Base-by-base conservation (phyloP, 2,797 vertebrate genomes). In the Nasua narica region DNA sequence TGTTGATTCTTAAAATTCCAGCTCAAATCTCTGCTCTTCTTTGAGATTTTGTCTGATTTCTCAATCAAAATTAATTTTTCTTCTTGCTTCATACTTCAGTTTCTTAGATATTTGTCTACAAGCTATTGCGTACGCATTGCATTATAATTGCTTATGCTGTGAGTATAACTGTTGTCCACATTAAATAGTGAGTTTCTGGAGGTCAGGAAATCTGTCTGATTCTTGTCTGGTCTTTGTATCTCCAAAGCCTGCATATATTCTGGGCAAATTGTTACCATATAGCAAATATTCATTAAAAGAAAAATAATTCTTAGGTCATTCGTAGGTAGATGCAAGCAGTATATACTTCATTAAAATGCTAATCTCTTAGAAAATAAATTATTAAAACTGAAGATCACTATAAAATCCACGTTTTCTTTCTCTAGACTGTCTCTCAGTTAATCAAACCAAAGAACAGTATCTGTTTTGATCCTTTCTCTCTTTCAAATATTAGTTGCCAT, bases 401-500 rank as follows among this genome's bases (percentile, higher is more conserved):
- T 85, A 85, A 88, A 95, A 94, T 85, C 83, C 29, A 85, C 13
- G 18, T 70, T 91, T 94, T 94, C 58, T 79, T 58, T 87, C 32
- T 87, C 69, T 29, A 76, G 23, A 84, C 37, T 92, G 35, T 52
- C 43, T 95, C 35, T 52, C 46, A 37, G 62, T 97, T 96, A 96
- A 95, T 95, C 96, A 97, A 70, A 90, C 35, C 37, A 85, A 93
- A 83, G 65, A 96, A 92, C 65, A 92, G 87, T 91, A 87, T 95
- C 46, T 86, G 35, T 90, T 94, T 91, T 82, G 70, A 96, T 96
- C 70, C 23, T 81, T 94, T 3, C 9, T 94, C 81, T 56, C 81
- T 94, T 97, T 96, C 93, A 94, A 87, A 97, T 96, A 89, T 96
- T 52, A 96, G 92, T 95, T 96, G 94, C 84, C 35, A 92, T 83